These are phyloP conservation scores for Sinohyriopsis cumingii DNA, from an alignment of 2,888 invertebrate species.

Conservation along the genomic window DNA sequence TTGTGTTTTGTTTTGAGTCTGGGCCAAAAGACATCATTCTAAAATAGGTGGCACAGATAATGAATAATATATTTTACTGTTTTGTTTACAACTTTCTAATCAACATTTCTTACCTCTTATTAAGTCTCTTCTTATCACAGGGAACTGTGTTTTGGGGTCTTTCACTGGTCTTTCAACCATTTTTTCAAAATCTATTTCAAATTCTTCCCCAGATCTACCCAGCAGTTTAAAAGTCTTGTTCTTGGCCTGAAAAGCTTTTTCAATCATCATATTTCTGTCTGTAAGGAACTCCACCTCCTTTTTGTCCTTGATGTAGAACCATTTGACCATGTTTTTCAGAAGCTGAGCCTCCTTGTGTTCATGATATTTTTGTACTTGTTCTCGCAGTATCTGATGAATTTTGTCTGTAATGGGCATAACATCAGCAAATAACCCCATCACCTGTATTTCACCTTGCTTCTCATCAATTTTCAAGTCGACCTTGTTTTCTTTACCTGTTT, in stretches of 20 bases:
- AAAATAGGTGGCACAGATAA: too few relatives aligned
- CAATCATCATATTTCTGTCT: conserved; percentile 29
- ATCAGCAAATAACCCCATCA: not conserved
- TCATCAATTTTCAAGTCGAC: too few relatives aligned
- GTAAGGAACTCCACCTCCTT: conserved; percentile 15
- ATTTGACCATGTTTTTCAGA: conserved; percentile 22
- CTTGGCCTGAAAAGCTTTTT: conserved; percentile 32
- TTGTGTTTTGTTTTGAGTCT: too few relatives aligned
- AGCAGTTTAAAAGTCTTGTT: conserved; percentile 16
- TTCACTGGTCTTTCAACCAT: conserved; percentile 37
- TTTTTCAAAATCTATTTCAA: conserved; percentile 33
- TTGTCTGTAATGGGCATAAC: conserved; percentile 4
- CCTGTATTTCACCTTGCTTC: too few relatives aligned
- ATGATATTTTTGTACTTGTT: conserved; percentile 10
- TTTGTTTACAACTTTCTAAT: too few relatives aligned
- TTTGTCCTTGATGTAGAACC: conserved; percentile 23
- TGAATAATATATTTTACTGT: too few relatives aligned
- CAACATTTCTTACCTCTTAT: conserved; percentile 17
- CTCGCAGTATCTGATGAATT: conserved; percentile 6
- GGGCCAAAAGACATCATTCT: too few relatives aligned
- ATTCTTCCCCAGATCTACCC: conserved; percentile 22
- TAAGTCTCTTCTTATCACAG: conserved; percentile 34
- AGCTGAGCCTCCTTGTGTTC: conserved; percentile 16
- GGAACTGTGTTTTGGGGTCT: conserved; percentile 16
- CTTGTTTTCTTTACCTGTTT: too few relatives aligned